Evolutionary conservation across 2,888 invertebrate genomes (phyloP), one percentile per base, ranked within the genome.

Genomic region (Monopis laevigella): DNA sequence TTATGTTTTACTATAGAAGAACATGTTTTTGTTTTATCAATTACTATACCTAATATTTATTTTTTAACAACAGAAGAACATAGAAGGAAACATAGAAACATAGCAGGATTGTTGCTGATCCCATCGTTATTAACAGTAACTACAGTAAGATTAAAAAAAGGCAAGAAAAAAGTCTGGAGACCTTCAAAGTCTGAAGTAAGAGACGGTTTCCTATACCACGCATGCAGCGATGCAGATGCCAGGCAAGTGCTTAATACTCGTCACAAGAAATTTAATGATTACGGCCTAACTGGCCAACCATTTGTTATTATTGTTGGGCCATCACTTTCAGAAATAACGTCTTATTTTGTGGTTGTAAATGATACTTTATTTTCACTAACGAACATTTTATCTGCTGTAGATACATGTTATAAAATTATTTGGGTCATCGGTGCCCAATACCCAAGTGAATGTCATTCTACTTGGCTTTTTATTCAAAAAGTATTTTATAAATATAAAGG

Each of bases 251-350:
- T 24, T 6, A 24, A 24, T 24, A 7, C 6, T 24, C 6, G 24
- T 7, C 6, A 10, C 6, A 10, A 24, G 6, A 24, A 24, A 24
- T 24, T 24, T 6, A 24, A 24, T 6, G 6, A 24, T 6, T 24
- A 7, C 10, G 10, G 10, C 24, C 32, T 32, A 10, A 32, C 12
- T 3, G 10, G 12, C 3, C 14, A 32, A 32, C 32, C 32, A 6
- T 32, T 14, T 32, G 10, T 32, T 12, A 13, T 32, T 16, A 14
- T 32, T 32, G 32, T 32, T 3, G 32, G 32, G 3, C 32, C 24
- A 24, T 10, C 6, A 24, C 10, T 24, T 24, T 24, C 10, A 24
- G 10, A 24, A 10, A 24, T 10, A 24, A 10, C 24, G 10, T 24
- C 10, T 24, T 24, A 7, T 24, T 24, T 24, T 24, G 10, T 24